A percentile compares a stretch with the other conserved stretches of the same genome.
phyloP scores from a whole-genome alignment of 1,140 invertebrate species.

The Steinernema feltiae region DNA sequence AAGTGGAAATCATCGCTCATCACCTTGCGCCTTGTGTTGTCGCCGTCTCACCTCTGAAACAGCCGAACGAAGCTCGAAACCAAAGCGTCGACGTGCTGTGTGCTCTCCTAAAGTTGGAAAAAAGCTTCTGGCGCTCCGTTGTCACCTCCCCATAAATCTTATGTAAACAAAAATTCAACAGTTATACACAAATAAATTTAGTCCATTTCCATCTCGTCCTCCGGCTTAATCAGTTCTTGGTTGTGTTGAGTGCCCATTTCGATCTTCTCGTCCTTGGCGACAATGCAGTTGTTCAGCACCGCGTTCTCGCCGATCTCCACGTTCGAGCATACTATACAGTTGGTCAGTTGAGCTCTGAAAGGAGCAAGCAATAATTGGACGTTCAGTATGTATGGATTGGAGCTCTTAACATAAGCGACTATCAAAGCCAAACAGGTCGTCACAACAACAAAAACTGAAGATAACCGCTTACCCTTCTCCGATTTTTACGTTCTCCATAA shows the following conservation, averaged over 20 bases:
- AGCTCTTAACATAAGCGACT: too few relatives aligned
- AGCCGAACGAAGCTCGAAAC: too few relatives aligned
- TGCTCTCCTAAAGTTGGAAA: neutral
- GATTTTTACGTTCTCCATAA: neutral
- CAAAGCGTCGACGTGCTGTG: neutral
- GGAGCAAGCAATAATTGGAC: too few relatives aligned
- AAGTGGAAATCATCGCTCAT: too few relatives aligned
- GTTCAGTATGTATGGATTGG: too few relatives aligned
- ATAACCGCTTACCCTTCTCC: neutral
- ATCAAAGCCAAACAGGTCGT: too few relatives aligned
- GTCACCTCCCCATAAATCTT: too few relatives aligned
- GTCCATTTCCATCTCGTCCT: conserved; percentile 5
- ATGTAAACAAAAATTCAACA: conserved; percentile 1
- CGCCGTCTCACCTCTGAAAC: too few relatives aligned
- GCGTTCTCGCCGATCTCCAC: neutral
- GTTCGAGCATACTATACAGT: neutral
- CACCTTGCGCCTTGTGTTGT: too few relatives aligned
- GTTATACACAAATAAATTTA: neutral
- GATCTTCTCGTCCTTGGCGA: neutral
- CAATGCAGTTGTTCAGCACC: neutral
- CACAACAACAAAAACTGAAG: too few relatives aligned
- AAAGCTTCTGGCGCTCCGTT: neutral
- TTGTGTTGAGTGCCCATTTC: neutral
- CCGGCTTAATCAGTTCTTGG: neutral
- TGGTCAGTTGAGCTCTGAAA: neutral